phyloP scores from a whole-genome alignment of 2,888 invertebrate species.

The Brachynemurus nebulosus region DNA sequence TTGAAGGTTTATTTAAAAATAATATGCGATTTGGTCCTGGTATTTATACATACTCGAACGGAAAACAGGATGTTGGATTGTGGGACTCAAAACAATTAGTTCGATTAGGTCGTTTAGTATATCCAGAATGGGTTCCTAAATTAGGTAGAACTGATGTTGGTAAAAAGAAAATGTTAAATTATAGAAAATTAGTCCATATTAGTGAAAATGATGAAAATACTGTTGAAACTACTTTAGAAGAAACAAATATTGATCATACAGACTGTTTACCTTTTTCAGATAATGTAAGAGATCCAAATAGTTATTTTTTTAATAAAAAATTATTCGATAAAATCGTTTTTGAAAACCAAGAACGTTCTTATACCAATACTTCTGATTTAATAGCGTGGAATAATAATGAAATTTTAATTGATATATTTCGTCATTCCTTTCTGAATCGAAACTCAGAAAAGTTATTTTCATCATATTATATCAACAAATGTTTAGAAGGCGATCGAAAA shows the following conservation, averaged over 20 bases:
- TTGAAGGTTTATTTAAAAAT: conserved; percentile 37
- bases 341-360: conserved; percentile 11
- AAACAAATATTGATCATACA: conserved; percentile 16
- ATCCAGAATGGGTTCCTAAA: conserved; percentile 21
- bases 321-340: conserved; percentile 23
- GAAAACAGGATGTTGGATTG: conserved; percentile 38
- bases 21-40: conserved; percentile 44
- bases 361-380: conserved; percentile 21
- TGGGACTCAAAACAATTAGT: conserved; percentile 37
- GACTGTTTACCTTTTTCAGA: conserved; percentile 22
- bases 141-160: conserved; percentile 22
- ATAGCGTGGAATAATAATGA: conserved; percentile 39
- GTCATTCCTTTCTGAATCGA: conserved; percentile 36
- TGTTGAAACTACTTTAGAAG: conserved; percentile 15
- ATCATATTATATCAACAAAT: conserved; percentile 23
- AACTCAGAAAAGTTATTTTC: conserved; percentile 25
- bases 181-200: conserved; percentile 24
- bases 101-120: conserved; percentile 26
- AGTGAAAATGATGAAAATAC: conserved; percentile 15
- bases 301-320: conserved; percentile 25
- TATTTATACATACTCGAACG: conserved; percentile 31
- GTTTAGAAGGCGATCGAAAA: conserved; percentile 23
- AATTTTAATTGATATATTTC: conserved; percentile 33
- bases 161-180: conserved; percentile 24
- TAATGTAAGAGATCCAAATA: conserved; percentile 23